Evolutionary conservation across 2,113 vertebrate genomes (phyloP), one percentile per base, ranked within the genome.

Genomic region (Anser cygnoides): DNA sequence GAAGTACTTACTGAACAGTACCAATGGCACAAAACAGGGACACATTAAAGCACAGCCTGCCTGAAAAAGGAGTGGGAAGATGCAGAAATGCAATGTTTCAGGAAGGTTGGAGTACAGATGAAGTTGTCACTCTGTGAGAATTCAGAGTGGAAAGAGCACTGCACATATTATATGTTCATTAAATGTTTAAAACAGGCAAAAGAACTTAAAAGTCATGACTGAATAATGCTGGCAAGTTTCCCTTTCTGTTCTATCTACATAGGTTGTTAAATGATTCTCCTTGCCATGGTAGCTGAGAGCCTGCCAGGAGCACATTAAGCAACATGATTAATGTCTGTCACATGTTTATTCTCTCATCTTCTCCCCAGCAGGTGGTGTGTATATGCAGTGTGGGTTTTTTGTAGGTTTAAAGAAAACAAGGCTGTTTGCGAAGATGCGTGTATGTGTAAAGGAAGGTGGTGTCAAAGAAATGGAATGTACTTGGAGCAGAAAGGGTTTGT

Each of bases 301-400:
- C 73, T 94, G 93, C 84, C 93, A 95, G 89, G 58, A 87, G 55
- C 70, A 50, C 82, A 90, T 94, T 97, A 92, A 94, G 84, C 66
- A 20, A 92, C 3, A 0, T 96, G 91, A 96, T 96, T 97, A 96
- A 91, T 91, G 85, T 89, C 71, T 94, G 94, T 95, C 87, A 92
- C 84, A 25, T 87, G 92, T 89, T 93, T 93, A 43, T 82, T 93
- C 74, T 94, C 90, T 94, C 88, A 92, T 92, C 90, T 82, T 92
- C 91, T 87, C 28, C 80, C 12, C 91, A 93, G 91, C 93, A 91
- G 95, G 95, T 89, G 73, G 61, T 95, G 43, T 61, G 77, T 94
- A 68, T 68, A 75, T 91, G 73, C 77, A 72, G 33, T 87, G n/a
- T 1, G 4, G 43, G 11, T 68, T 83, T 75, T 87, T n/a, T 26